Evolutionary conservation across 2,888 invertebrate genomes (phyloP).

Genomic region (Caenorhabditis macrosperma): DNA sequence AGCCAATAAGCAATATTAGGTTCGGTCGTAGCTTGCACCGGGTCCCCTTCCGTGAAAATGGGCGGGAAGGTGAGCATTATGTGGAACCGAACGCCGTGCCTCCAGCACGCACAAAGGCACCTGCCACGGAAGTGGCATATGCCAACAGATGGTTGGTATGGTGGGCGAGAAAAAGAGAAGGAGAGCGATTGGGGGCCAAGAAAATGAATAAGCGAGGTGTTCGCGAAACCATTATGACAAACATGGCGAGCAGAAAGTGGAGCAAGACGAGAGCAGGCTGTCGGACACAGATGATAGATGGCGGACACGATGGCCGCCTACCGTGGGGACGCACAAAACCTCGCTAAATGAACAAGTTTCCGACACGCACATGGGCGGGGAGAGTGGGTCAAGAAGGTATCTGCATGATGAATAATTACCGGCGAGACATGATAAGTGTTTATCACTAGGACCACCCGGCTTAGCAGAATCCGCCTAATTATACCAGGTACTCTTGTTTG

Average conservation of each 20-base stretch:
- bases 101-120: constrained; percentile 53
- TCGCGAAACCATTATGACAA: constrained; percentile 43
- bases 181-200: background rate
- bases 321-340: background rate
- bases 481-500: background rate
- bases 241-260: constrained; percentile 42
- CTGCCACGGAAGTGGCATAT: constrained; percentile 62
- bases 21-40: background rate
- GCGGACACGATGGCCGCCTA: constrained; percentile 14
- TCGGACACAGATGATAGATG: constrained; percentile 28
- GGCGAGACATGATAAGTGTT: constrained; percentile 48
- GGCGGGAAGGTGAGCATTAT: constrained; percentile 38
- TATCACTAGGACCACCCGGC: constrained; percentile 34
- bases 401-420: constrained; percentile 42
- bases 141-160: constrained; percentile 64
- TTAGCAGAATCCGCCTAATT: constrained; percentile 25
- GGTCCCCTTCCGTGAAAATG: constrained; percentile 8
- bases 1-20: constrained; percentile 19
- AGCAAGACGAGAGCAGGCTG: constrained; percentile 41
- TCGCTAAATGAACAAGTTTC: constrained; percentile 24
- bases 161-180: constrained; percentile 52
- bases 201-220: constrained; percentile 56
- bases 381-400: background rate
- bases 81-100: constrained; percentile 14
- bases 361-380: constrained; percentile 46